Conservation (phyloP, 2,113 vertebrate genomes). For the Nycticebus coucang region DNA sequence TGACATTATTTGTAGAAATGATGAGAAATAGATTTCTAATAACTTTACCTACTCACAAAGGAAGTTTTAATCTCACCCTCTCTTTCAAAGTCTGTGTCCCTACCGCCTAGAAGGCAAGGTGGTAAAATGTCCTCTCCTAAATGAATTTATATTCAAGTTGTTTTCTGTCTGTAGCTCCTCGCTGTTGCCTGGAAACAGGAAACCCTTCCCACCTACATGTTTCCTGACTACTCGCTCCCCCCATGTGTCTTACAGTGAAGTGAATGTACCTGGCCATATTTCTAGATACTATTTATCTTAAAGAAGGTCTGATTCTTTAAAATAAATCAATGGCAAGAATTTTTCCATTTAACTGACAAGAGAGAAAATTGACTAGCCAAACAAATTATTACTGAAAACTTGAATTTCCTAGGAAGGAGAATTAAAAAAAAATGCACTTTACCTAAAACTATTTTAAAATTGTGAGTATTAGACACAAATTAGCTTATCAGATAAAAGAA, state of each 20-base stretch:
- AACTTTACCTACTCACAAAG: constrained; percentile 57
- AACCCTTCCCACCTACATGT: constrained; percentile 79
- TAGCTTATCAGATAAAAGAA: neutral
- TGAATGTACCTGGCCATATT: constrained; percentile 71
- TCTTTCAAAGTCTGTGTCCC: constrained; percentile 41
- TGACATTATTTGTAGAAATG: neutral
- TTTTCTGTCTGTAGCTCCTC: constrained; percentile 71
- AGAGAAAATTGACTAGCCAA: constrained; percentile 21
- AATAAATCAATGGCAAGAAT: neutral
- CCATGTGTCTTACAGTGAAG: constrained; percentile 17
- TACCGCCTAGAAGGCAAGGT: constrained; percentile 25
- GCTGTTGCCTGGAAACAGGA: constrained; percentile 80
- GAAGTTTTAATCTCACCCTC: constrained; percentile 61
- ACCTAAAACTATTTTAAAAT: constrained; percentile 48
- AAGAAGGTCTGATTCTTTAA: constrained; percentile 11
- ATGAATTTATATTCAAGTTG: constrained; percentile 77
- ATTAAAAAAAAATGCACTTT: neutral
- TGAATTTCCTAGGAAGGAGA: constrained; percentile 49
- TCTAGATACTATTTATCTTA: constrained; percentile 54
- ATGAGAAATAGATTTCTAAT: constrained; percentile 9
- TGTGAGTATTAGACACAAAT: neutral
- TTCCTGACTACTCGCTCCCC: constrained; percentile 69
- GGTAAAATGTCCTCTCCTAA: too few species aligned
- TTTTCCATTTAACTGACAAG: neutral
- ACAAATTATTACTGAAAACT: constrained; percentile 38